Evolutionary conservation across 2,888 invertebrate genomes (phyloP), one percentile per base, ranked within the genome.

Genomic region (Parasteatoda lunata): DNA sequence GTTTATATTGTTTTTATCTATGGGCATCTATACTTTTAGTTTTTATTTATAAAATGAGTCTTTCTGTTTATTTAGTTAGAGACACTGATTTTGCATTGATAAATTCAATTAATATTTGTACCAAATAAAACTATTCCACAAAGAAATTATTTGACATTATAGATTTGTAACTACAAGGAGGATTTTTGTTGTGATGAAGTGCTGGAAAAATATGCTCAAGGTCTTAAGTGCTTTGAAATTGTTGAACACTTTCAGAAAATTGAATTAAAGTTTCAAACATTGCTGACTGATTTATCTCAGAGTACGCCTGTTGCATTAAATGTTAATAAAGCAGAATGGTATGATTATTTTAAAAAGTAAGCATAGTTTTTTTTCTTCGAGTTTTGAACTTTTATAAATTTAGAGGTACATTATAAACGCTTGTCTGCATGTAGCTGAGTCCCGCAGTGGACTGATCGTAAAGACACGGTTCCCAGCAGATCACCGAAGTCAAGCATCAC

Each of bases 261-360:
- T 65, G 81, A 87, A 65, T 30, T 8, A 45, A 13, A 64, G n/a
- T 87, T 87, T 78, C 45, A 68, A 68, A 48, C 72, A n/a, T 59
- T 75, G 6, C 64, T 87, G 52, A 9, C 69, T 52, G 49, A 77
- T 11, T 68, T 87, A 47, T 72, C 73, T 45, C 47, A 87, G 52
- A 68, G 64, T 47, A 76, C 73, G 64, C 4, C 49, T 6, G 7
- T 13, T 30, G 68, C 77, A 59, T 73, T 87, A 47, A 64, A 82
- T 13, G 77, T 82, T 6, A 71, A 68, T 30, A 78, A 70, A 66
- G 68, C 77, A 54, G 47, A 51, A 5, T 87, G 86, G 86, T 47
- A 77, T 72, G 77, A 81, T 52, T 69, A 72, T 47, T 87, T 77
- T 49, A 82, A 77, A 69, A 87, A 70, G 86, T 82, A 73, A 77